A percentile compares a stretch with the other conserved stretches of the same genome.
These are phyloP conservation scores for Congeria kusceri DNA, from an alignment of 2,888 invertebrate species.

Conservation along the genomic window DNA sequence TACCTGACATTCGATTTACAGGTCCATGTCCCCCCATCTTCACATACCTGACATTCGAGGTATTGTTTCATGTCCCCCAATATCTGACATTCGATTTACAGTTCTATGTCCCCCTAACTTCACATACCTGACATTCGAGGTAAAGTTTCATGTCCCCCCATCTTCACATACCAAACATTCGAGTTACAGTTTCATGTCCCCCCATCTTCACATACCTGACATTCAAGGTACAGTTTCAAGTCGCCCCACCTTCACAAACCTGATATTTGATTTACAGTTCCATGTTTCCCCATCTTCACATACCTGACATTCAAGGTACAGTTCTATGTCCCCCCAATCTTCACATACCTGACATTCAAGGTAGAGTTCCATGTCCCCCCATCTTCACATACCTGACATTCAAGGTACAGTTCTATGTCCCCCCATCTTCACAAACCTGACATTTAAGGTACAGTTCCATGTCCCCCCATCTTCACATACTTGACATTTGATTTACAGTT, in stretches of 20 bases:
- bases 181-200: neutral
- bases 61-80: neutral
- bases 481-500: neutral
- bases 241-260: neutral
- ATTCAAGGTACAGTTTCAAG: neutral
- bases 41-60: conserved; percentile 1
- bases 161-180: neutral
- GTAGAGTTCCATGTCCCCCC: neutral
- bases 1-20: too few relatives aligned
- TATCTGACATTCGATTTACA: neutral
- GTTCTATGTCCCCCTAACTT: too few relatives aligned
- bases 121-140: conserved; percentile 2
- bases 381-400: conserved; percentile 2
- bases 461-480: neutral
- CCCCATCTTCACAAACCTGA: neutral
- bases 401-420: conserved; percentile 1
- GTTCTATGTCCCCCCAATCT: too few relatives aligned
- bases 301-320: conserved; percentile 2
- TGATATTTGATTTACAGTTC: neutral
- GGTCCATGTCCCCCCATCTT: too few relatives aligned
- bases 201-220: conserved; percentile 4
- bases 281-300: too few relatives aligned
- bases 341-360: neutral
- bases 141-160: conserved; percentile 2
- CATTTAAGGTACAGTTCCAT: conserved; percentile 1